Evolutionary conservation across 2,113 vertebrate genomes (phyloP), one percentile per base, ranked within the genome.

Genomic region (Salvator merianae): DNA sequence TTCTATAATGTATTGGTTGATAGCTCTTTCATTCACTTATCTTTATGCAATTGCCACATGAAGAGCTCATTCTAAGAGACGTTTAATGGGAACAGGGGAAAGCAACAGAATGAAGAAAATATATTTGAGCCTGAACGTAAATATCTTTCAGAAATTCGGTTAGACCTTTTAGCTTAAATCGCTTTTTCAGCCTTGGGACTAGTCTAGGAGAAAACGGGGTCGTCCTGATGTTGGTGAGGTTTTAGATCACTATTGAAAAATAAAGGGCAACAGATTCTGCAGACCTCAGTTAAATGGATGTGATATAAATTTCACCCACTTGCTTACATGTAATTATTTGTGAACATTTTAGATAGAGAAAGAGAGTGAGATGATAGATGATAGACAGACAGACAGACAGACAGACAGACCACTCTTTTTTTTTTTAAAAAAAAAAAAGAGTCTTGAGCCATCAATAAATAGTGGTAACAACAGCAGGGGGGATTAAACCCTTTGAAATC

Each of bases 1-100:
- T 84, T 55, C 89, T 90, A 71, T 81, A 43, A 81, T 87, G 77
- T 77, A 88, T 84, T 66, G 40, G 65, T 40, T 81, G 79, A 73
- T 69, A 88, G 59, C 81, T 85, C 79, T 62, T 70, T 82, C 83
- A 84, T 80, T 81, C 71, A 47, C 80, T 83, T 93, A 91, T 84
- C 85, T 88, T 84, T 76, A 89, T 50, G 40, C 47, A 69, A 38
- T 77, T 84, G 55, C 38, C 38, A 10, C 28, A 14, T 28, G 53
- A 70, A 62, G 30, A n/a, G 53, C 28, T 78, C 36, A 6, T 71
- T 71, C 13, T 53, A 78, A 78, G 36, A 79, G 30, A 34, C 10
- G 36, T 47, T 36, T 26, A 78, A 84, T 71, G n/a, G 53, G 66
- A 84, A 36, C 16, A 50, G 38, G 59, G 77, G 24, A n/a, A 30